Base-by-base conservation (phyloP, 2,797 vertebrate genomes). In the Neopelma chrysocephalum region DNA sequence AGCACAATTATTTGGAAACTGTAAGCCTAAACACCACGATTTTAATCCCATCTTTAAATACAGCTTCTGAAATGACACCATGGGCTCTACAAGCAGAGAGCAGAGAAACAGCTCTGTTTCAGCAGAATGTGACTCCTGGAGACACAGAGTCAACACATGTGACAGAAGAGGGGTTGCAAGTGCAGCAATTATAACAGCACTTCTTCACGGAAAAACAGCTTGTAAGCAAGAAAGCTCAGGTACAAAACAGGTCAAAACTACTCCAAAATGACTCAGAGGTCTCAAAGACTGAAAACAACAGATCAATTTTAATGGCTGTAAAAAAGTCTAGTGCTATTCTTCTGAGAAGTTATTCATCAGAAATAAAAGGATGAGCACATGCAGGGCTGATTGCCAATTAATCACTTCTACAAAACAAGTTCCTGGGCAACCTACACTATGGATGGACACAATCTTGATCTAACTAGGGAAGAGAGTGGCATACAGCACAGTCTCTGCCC, bases 191-290 rank as follows among this genome's bases (percentile, higher is more conserved):
- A 32, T 18, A 90, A 53, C 64, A 93, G 58, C 43, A 57, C 18
- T 60, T 90, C 57, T 92, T 72, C 32, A 53, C 57, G 42, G 57
- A 77, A 94, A 94, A 94, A 10, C 60, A 87, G 66, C 45, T 82
- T 82, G 75, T 88, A 88, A 96, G 76, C 70, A 93, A 82, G 76
- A 93, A 91, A 94, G 61, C 29, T 70, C 4, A 4, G 38, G 60
- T 40, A 75, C 15, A 81, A 85, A 96, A 54, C 61, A 87, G 38
- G 57, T 86, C 78, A 78, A 79, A 92, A 62, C 17, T 53, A 87
- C 38, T 91, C 60, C 48, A 85, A 73, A 93, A 88, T 69, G 57
- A 94, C 58, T 68, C 85, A 80, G 47, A 77, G 27, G 72, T 79
- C 56, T 89, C 82, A 38, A 53, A 73, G 70, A 51, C 58, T 81